These are phyloP conservation scores for Drosophila dunni DNA, from an alignment of 1,140 invertebrate genomes.

Conservation along the genomic window DNA sequence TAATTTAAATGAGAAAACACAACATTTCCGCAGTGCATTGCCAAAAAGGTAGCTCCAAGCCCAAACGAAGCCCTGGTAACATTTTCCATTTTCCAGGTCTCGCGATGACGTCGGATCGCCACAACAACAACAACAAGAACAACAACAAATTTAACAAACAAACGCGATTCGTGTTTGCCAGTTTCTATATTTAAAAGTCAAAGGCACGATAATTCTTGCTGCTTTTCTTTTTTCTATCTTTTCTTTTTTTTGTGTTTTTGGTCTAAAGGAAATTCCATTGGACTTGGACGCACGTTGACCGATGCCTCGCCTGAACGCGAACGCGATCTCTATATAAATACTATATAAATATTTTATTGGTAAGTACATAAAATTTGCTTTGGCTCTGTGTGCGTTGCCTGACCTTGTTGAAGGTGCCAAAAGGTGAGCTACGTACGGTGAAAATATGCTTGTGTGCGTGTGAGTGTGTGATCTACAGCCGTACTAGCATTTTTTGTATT, in stretches of 20 bases:
- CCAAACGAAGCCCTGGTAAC: slow-evolving; percentile 14
- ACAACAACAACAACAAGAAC: slow-evolving; percentile 19
- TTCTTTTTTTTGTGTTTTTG: slow-evolving; percentile 21
- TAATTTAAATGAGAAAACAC: neutral
- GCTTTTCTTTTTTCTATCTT: slow-evolving; percentile 6
- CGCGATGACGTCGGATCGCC: slow-evolving; percentile 49
- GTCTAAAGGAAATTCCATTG: slow-evolving; percentile 64
- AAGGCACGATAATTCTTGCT: slow-evolving; percentile 57
- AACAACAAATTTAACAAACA: slow-evolving; percentile 14
- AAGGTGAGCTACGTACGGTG: slow-evolving; percentile 50
- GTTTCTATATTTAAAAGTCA: slow-evolving; percentile 77
- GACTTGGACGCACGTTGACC: slow-evolving; percentile 44
- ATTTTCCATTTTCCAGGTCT: slow-evolving; percentile 44
- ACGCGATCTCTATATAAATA: slow-evolving; percentile 73
- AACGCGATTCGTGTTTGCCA: slow-evolving; percentile 57
- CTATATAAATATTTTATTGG: slow-evolving; percentile 71
- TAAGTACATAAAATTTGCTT: slow-evolving; percentile 73
- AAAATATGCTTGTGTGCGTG: slow-evolving; percentile 14
- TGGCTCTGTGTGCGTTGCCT: slow-evolving; percentile 35
- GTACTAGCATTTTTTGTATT: slow-evolving; percentile 9
- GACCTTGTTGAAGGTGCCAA: slow-evolving; percentile 70
- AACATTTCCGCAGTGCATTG: slow-evolving; percentile 72
- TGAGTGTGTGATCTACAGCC: slow-evolving; percentile 38
- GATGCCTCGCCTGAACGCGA: slow-evolving; percentile 34
- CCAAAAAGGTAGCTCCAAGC: slow-evolving; percentile 57